Conservation (phyloP, 2,888 invertebrate genomes). For the Dysmachus trigonus region DNA sequence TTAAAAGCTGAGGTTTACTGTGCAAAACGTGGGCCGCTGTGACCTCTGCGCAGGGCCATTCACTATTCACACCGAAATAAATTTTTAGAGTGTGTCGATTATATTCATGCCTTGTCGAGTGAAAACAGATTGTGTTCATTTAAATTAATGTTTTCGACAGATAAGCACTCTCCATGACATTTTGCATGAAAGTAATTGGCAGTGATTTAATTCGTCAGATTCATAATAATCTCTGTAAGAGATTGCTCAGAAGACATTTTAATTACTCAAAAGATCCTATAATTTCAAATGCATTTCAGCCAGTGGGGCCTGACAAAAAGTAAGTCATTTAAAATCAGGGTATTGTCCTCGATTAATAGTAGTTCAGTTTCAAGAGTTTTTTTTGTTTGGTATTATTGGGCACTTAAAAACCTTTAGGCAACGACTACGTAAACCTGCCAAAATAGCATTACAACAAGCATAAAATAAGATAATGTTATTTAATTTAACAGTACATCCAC, state of each 20-base stretch:
- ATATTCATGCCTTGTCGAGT: not conserved
- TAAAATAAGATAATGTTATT: no score
- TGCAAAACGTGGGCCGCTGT: not conserved
- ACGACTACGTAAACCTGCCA: no score
- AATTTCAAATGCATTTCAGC: not conserved
- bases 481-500: no score
- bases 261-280: not conserved
- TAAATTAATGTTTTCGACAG: conserved; percentile 8
- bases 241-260: not conserved
- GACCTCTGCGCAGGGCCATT: not conserved
- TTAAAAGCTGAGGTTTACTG: conserved; percentile 18
- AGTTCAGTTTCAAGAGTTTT: no score
- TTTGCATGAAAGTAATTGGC: not conserved
- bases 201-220: not conserved
- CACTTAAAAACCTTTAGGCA: no score
- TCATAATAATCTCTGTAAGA: not conserved
- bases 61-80: not conserved
- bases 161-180: not conserved
- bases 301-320: not conserved
- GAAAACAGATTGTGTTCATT: conserved; percentile 22
- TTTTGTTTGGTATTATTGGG: no score
- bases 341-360: no score
- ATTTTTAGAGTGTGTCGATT: conserved; percentile 5
- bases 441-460: no score
- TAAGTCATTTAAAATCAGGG: not conserved